Evolutionary conservation across 1,140 invertebrate species (phyloP), one percentile per base, ranked within the genome.

Genomic region (Drosophila dunni): DNA sequence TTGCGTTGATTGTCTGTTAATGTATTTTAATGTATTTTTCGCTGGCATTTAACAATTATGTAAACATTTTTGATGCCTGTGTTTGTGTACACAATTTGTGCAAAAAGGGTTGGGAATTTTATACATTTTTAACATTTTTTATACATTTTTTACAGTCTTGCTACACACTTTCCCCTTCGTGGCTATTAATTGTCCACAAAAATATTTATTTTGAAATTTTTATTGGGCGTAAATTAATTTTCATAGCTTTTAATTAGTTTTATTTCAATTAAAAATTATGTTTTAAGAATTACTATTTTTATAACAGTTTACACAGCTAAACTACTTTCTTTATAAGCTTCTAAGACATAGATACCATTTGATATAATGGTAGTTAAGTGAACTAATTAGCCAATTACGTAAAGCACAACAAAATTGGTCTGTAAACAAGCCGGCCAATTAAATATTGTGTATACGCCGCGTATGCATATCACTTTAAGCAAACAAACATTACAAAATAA

Each of bases 1-100:
- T 74, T 69, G 34, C 29, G 33, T 34, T 69, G 56, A 74, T 69
- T 62, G 56, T 50, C n/a, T 24, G 36, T 38, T 67, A 53, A 53
- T 53, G 50, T 36, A 36, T 42, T 56, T 56, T 10, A 13, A 5
- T 56, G 53, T n/a, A n/a, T 42, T 56, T 56, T 36, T 24, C 36
- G 42, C 40, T 20, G 15, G 11, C 48, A 42, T 40, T 63, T 13
- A 51, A 48, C 61, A 63, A 51, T 42, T 63, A 63, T 24, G n/a
- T 40, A 33, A 29, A 38, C 17, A 63, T 63, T 63, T 42, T 15
- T 10, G n/a, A 33, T 10, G 20, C 48, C n/a, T 51, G 9, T 11
- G 36, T 33, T 15, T 15, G 36, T 33, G 24, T 8, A 1, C 3
- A 33, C 2, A 51, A 51, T 15, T 34, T 13, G 8, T 6, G 15